These are phyloP conservation scores for Tetanocera ferruginea DNA, from an alignment of 2,888 invertebrate genomes.

Conservation along the genomic window DNA sequence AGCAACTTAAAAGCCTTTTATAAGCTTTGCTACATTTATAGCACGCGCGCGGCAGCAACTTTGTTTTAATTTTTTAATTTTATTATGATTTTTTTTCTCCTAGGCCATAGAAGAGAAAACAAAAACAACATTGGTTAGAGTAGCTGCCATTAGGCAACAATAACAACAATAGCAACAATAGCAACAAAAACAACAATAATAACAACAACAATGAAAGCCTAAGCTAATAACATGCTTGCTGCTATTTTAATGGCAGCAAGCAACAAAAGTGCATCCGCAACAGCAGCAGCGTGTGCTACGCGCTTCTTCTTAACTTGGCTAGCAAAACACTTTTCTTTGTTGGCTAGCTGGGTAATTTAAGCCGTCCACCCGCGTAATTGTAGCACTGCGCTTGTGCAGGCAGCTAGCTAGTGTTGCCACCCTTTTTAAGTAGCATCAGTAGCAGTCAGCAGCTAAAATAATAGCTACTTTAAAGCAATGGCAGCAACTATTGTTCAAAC, in stretches of 20 bases:
- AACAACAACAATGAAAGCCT: too few species aligned
- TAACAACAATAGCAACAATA: too few species aligned
- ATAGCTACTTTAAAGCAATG: too few species aligned
- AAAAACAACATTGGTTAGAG: too few species aligned
- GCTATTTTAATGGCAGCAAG: neutral
- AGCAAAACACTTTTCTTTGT: neutral
- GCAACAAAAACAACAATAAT: too few species aligned
- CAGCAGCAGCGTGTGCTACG: too few species aligned
- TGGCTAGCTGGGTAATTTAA: conserved; percentile 40
- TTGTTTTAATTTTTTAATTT: neutral
- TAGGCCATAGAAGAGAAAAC: neutral
- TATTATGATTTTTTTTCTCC: neutral
- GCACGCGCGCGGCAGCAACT: conserved; percentile 11
- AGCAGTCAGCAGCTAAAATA: too few species aligned
- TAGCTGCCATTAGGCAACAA: too few species aligned
- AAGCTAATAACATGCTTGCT: too few species aligned
- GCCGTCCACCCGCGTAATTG: conserved; percentile 51
- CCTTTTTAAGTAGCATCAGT: too few species aligned
- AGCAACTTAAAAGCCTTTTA: neutral
- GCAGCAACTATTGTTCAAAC: too few species aligned
- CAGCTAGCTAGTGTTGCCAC: neutral
- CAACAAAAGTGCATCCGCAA: neutral
- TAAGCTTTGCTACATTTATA: neutral
- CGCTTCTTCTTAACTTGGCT: neutral
- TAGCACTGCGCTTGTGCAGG: neutral